Base-by-base conservation (phyloP, 2,888 invertebrate species). In the Coenonympha arcania region DNA sequence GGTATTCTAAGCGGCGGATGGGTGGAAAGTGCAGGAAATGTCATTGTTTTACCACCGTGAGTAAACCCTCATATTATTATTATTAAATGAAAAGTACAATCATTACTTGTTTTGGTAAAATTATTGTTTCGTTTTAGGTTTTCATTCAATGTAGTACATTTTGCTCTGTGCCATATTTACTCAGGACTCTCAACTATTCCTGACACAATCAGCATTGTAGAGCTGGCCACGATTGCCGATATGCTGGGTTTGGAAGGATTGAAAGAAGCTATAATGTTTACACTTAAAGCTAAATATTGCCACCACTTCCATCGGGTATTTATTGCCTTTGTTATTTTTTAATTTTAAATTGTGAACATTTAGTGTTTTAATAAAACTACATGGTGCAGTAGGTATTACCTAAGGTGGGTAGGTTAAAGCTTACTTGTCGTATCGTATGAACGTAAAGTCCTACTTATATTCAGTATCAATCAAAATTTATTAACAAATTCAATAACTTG, bases 121-220 rank as follows among this genome's bases (percentile, higher is more conserved):
- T n/a, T n/a, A n/a, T n/a, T n/a, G n/a, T n/a, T 6, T 34, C 18
- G 54, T 72, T 69, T 15, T 79, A 93, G 93, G 48, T 94, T 93
- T 75, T 91, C 95, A 0, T 94, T 92, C 67, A 92, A 91, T 56
- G 92, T 93, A 1, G 95, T 96, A 3, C 94, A 96, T 76, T 97
- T 97, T 82, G 93, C 95, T 0, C 79, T 98, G 52, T 94, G 95
- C 63, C 97, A 97, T 73, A 94, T 98, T 58, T 98, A 98, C 71
- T 96, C 97, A 52, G 98, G 98, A 2, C 92, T 95, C 20, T 93
- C 94, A 28, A 92, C 93, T 62, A 93, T 98, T 48, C 95, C 96
- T 0, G 94, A 94, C 62, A 91, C 92, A 1, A 92, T 96, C 57
- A 93, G 93, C 71, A 89, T 96, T 40, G 92, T 94, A 52, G 96